phyloP scores from a whole-genome alignment of 2,797 vertebrate species.

The Pipistrellus pipistrellus region DNA sequence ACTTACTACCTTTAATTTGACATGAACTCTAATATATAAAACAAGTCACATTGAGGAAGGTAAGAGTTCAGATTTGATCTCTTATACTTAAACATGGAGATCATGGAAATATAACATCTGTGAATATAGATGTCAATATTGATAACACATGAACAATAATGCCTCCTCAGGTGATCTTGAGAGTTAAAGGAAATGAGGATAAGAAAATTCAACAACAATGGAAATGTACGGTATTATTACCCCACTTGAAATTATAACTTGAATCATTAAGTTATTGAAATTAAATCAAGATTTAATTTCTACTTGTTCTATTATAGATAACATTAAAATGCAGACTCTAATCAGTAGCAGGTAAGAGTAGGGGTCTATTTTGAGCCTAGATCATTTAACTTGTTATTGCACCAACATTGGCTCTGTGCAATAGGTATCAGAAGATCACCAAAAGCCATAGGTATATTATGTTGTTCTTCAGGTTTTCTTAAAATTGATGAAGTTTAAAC shows the following conservation, averaged over 20 bases:
- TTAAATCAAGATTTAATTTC: slow-evolving; percentile 35
- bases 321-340: not conserved
- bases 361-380: not conserved
- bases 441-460: not conserved
- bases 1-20: slow-evolving; percentile 17
- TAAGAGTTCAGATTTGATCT: not conserved
- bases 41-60: not conserved
- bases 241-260: slow-evolving; percentile 24
- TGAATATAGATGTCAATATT: not conserved
- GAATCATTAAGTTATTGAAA: not conserved
- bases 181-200: not conserved
- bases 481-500: slow-evolving; percentile 1
- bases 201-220: not conserved
- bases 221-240: not conserved
- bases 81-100: not conserved
- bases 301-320: not conserved
- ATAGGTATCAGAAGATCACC: not conserved
- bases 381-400: not conserved
- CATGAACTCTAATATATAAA: not conserved
- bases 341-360: not conserved
- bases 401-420: not conserved
- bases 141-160: not conserved
- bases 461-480: not conserved
- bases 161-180: not conserved
- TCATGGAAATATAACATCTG: not conserved